phyloP scores from a whole-genome alignment of 1,140 invertebrate genomes.

The Bombus soroeensis region DNA sequence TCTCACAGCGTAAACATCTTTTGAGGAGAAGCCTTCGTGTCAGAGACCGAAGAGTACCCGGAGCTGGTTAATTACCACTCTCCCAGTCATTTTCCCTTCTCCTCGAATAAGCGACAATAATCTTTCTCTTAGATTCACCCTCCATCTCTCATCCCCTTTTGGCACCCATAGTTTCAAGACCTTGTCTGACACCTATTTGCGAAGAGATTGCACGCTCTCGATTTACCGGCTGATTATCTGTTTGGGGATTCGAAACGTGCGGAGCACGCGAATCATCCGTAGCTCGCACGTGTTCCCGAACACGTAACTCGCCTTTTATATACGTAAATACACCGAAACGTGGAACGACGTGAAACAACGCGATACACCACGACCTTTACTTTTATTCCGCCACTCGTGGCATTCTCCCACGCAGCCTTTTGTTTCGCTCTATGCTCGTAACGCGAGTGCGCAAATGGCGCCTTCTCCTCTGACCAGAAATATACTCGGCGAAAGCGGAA shows the following conservation, averaged over 20 bases:
- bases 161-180: neutral
- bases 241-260: neutral
- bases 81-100: conserved; percentile 69
- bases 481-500: conserved; percentile 4
- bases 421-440: conserved; percentile 16
- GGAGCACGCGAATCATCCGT: neutral
- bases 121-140: conserved; percentile 38
- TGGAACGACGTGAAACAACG: neutral
- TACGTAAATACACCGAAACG: neutral
- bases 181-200: neutral
- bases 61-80: conserved; percentile 71
- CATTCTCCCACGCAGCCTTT: conserved; percentile 15
- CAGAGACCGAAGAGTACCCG: conserved; percentile 69
- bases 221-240: conserved; percentile 26
- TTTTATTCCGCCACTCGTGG: conserved; percentile 25
- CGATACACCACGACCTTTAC: conserved; percentile 12
- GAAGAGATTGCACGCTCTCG: neutral
- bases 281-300: neutral
- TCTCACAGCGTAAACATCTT: conserved; percentile 75
- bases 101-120: conserved; percentile 66
- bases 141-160: neutral
- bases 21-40: conserved; percentile 69
- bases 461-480: conserved; percentile 5
- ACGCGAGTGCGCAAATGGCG: conserved; percentile 17
- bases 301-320: neutral